Conservation (phyloP, 2,113 vertebrate genomes). For the Sterrhoptilus dennistouni region DNA sequence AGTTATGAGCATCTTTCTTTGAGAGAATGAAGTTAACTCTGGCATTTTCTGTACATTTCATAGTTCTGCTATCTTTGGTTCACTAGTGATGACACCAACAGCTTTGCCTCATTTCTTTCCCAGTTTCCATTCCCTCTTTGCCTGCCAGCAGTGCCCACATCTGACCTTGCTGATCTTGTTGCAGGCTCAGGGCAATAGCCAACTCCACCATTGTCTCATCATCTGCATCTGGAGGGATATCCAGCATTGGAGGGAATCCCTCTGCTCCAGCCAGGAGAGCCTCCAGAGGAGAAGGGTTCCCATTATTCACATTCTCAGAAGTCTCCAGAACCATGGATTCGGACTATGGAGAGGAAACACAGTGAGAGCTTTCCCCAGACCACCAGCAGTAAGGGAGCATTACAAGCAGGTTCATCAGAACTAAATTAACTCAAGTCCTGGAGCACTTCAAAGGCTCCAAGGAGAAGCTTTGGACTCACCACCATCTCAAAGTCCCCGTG, state of each 20-base stretch:
- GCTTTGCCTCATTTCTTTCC: not conserved
- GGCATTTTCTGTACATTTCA: not conserved
- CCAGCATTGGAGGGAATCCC: conserved; percentile 97
- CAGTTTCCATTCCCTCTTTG: not conserved
- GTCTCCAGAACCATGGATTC: conserved; percentile 99
- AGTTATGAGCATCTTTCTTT: not conserved
- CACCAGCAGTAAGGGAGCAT: not conserved
- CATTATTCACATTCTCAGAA: conserved; percentile 94
- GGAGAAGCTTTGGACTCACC: conserved; percentile 77
- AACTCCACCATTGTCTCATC: conserved; percentile 99
- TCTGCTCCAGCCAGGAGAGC: conserved; percentile 95
- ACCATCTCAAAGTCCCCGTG: conserved; percentile 99
- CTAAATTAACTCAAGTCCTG: not conserved
- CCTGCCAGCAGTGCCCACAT: not conserved
- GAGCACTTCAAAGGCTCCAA: not conserved
- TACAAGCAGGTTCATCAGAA: not conserved
- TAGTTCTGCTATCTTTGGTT: not conserved
- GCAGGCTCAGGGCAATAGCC: conserved; percentile 95
- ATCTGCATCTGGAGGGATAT: conserved; percentile 97
- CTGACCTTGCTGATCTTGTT: conserved; percentile 97
- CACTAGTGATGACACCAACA: not conserved
- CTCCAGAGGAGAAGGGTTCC: conserved; percentile 95
- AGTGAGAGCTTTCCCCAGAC: not conserved
- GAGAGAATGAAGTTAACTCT: not conserved
- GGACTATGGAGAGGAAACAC: conserved; percentile 75